Evolutionary conservation across 2,113 vertebrate genomes (phyloP).

Genomic region (Tenrec ecaudatus): DNA sequence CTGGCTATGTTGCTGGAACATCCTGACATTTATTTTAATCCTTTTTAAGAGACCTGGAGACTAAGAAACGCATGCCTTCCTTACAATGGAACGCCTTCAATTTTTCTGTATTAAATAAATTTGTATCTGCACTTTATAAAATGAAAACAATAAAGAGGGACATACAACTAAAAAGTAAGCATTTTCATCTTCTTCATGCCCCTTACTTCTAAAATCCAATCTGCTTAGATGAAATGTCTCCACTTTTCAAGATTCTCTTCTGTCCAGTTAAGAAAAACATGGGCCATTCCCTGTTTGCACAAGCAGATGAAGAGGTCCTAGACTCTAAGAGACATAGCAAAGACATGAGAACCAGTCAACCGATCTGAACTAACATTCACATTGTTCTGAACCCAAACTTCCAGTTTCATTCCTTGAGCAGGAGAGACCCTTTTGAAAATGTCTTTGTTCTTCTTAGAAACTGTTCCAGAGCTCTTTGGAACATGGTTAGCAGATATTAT

Average conservation of each 20-base stretch:
- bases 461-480: background rate
- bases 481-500: background rate
- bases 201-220: slow-evolving; percentile 3
- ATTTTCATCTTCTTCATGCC: background rate
- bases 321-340: background rate
- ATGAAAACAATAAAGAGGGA: background rate
- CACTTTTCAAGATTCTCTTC: slow-evolving; percentile 27
- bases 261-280: slow-evolving; percentile 20
- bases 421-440: background rate
- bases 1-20: background rate
- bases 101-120: background rate
- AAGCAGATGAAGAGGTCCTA: slow-evolving; percentile 23
- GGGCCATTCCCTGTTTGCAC: background rate
- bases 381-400: slow-evolving; percentile 33
- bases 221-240: background rate
- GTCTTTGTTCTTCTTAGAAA: background rate
- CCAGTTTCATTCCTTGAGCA: slow-evolving; percentile 6
- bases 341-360: slow-evolving; percentile 12
- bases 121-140: slow-evolving; percentile 16
- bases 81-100: background rate
- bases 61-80: background rate
- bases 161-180: slow-evolving; percentile 12
- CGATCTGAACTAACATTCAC: slow-evolving; percentile 23
- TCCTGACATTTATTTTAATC: background rate
- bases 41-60: background rate